Evolutionary conservation across 2,888 invertebrate genomes (phyloP), one percentile per base, ranked within the genome.

Genomic region (Cryptocheilus praepositus): DNA sequence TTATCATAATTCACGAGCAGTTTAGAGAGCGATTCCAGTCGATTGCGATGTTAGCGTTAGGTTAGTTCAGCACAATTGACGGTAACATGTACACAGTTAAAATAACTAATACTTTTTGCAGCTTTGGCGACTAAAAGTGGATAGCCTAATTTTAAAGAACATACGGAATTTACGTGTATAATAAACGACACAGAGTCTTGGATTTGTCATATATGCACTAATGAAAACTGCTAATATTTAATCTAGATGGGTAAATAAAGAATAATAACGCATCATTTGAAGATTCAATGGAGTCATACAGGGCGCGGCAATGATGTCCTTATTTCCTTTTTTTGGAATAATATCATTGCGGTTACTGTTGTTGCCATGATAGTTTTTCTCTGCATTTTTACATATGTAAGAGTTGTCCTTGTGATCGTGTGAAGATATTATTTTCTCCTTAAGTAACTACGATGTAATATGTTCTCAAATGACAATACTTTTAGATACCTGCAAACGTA

Each of bases 1-100:
- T 81, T 80, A 82, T 78, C 80, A 82, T 81, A 82, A 83, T 81
- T 80, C 80, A 79, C 74, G 74, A 79, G 77, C 75, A 76, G 69
- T 36, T 74, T 57, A 53, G 61, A 73, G 79, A 74, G 71, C 76
- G 76, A 73, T 69, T 67, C 66, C 68, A 71, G 74, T 69, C 69
- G 70, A 78, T 71, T 71, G 62, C 67, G 61, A 67, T 72, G 63
- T 67, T 71, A 76, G 58, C 69, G 63, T 69, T 61, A 65, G 71
- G 75, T 81, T 75, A 74, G 65, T 75, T 61, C 58, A 70, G 69
- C 59, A 55, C 58, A 64, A 49, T 76, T 59, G 64, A 73, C 74
- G 77, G 70, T 77, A 71, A 74, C 73, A 49, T 49, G 16, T 49
- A 4, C 13, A n/a, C 49, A n/a, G 7, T 49, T 49, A 16, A 49